Evolutionary conservation across 2,888 invertebrate genomes (phyloP), one percentile per base, ranked within the genome.

Genomic region (Ypsolopha sequella): DNA sequence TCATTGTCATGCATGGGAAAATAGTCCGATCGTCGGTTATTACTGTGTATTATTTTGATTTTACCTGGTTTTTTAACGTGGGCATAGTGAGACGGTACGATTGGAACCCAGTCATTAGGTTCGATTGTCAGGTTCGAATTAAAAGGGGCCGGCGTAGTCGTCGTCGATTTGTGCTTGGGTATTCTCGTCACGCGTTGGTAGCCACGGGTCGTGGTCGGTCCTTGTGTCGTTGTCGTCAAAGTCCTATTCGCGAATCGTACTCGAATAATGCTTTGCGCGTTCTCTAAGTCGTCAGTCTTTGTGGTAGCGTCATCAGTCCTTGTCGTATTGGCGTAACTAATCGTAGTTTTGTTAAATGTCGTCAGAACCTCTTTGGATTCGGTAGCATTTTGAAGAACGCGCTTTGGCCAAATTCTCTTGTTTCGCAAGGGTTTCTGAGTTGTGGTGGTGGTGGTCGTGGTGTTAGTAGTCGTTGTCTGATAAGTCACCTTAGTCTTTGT

Each of bases 351-450:
- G 50, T 39, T 47, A 48, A 60, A 55, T 52, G 69, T 73, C 24
- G 24, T 24, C 24, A 24, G 4, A 24, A 24, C 6, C 36, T 48
- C 14, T 9, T 48, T 7, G 11, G 53, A 68, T 72, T 45, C 58
- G 54, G 48, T 61, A 53, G 35, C 14, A n/a, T 41, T 50, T 14
- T 36, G n/a, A 49, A 68, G 58, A 49, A 73, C 61, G 56, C 70
- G 71, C 55, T 80, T 79, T 7, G 86, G 86, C 86, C 86, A 86
- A 66, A 86, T 86, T 66, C 86, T 69, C 65, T 84, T 86, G 43
- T 76, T 85, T 63, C 87, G 71, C 54, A 80, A 58, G 50, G 71
- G 58, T 65, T 67, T 76, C 55, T 62, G 65, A 2, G 85, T 81
- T 10, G 85, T 81, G 6, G 79, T 69, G 6, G 78, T 73, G 8